Conservation (phyloP, 2,888 invertebrate genomes). For the Magallana nippona region DNA sequence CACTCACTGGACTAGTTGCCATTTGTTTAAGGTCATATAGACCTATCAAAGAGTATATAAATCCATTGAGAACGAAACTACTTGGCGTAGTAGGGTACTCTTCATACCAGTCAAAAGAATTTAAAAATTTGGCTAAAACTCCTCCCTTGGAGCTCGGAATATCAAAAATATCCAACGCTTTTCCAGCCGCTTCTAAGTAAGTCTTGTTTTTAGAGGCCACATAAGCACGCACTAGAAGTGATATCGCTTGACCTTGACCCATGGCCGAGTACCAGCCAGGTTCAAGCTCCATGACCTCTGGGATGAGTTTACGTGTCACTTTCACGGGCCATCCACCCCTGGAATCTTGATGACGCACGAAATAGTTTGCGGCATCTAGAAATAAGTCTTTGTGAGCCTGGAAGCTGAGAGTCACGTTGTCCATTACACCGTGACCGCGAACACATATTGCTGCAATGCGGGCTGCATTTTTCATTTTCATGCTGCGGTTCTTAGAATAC, state of each 20-base stretch:
- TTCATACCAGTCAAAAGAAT: slow-evolving; percentile 95
- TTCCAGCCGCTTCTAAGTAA: slow-evolving; percentile 90
- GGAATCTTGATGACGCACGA: slow-evolving; percentile 90
- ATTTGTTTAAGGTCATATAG: slow-evolving; percentile 93
- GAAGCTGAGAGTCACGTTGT: slow-evolving; percentile 80
- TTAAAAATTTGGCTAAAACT: slow-evolving; percentile 85
- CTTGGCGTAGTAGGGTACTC: slow-evolving; percentile 98
- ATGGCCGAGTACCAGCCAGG: slow-evolving; percentile 98
- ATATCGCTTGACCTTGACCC: slow-evolving; percentile 97
- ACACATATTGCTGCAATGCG: slow-evolving; percentile 72
- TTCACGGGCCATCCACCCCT: slow-evolving; percentile 97
- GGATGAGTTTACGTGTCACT: slow-evolving; percentile 82
- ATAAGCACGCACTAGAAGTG: slow-evolving; percentile 93
- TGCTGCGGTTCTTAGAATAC: slow-evolving; percentile 64
- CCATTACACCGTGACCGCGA: slow-evolving; percentile 75
- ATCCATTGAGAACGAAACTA: slow-evolving; percentile 96
- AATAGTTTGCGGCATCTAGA: slow-evolving; percentile 95
- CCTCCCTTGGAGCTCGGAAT: slow-evolving; percentile 73
- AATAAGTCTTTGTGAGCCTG: slow-evolving; percentile 95
- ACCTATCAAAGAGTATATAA: slow-evolving; percentile 97
- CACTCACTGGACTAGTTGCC: slow-evolving; percentile 85
- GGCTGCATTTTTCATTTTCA: slow-evolving; percentile 59
- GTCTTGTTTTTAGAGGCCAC: slow-evolving; percentile 84
- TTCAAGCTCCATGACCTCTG: slow-evolving; percentile 80
- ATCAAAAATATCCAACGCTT: slow-evolving; percentile 89